Base-by-base conservation (phyloP, 2,888 invertebrate species). In the Unio pictorum region DNA sequence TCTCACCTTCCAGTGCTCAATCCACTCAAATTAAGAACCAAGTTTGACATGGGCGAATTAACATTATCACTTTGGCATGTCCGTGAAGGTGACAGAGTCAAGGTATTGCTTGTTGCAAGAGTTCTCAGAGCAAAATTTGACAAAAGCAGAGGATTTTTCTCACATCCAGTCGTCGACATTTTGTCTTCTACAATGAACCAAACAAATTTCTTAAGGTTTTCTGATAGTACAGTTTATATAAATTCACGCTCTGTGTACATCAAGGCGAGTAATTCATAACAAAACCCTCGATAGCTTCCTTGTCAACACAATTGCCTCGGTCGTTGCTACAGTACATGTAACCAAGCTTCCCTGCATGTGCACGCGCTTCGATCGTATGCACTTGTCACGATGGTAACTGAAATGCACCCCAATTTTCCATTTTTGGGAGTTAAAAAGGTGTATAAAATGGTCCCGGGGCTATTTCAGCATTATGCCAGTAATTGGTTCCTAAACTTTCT, bases 1-100 rank as follows among this genome's bases (percentile, higher is more conserved):
- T 59, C 67, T 76, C 81, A 84, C 86, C 84, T 84, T 81, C 84
- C 84, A 67, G 86, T 86, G 64, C 78, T 81, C 6, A 87, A 73
- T 80, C 84, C 86, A 78, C 85, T 85, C 4, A 87, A 73, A 74
- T 86, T 85, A 61, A 82, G 69, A 3, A 85, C 83, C 59, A 87
- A 73, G 67, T 78, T 82, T 55, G 85, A 80, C 79, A 87, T 81
- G 8, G 87, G 87, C 8, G 87, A 87, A 71, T 78, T 81, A 64
- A 81, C 68, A 20, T 54, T 66, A 58, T 72, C 74, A 62, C 73
- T 75, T 54, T 66, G 62, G 66, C 65, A 64, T 15, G 65, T 58
- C 28, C 67, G 54, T 20, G 59, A 66, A 45, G 69, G 65, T 69
- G 72, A 62, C 59, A 55, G 34, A 64, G 66, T 72, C 55, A 82